Conservation (phyloP, 2,888 invertebrate genomes). For the Calliscelio sp. region DNA sequence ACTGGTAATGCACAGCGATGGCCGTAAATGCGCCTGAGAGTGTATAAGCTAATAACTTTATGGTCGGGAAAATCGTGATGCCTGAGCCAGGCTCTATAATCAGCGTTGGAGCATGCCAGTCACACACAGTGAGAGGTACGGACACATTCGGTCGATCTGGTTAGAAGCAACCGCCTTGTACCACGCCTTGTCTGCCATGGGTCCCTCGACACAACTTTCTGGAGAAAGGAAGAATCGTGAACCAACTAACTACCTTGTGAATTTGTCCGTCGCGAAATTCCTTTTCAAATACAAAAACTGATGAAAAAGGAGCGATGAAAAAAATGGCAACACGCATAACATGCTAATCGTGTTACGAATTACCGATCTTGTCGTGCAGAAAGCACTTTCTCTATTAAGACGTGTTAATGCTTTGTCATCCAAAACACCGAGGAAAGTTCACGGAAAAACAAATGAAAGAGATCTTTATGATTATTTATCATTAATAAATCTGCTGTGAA, state of each 20-base stretch:
- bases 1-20: slow-evolving; percentile 43
- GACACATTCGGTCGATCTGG: slow-evolving; percentile 79
- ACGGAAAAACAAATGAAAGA: slow-evolving; percentile 23
- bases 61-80: slow-evolving; percentile 83
- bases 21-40: slow-evolving; percentile 58
- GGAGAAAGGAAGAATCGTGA: slow-evolving; percentile 81
- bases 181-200: slow-evolving; percentile 79
- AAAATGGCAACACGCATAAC: slow-evolving; percentile 34
- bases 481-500: slow-evolving; percentile 6
- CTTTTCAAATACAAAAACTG: slow-evolving; percentile 28
- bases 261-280: slow-evolving; percentile 54
- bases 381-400: slow-evolving; percentile 55
- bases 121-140: slow-evolving; percentile 82
- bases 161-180: slow-evolving; percentile 75
- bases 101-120: slow-evolving; percentile 80
- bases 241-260: slow-evolving; percentile 54
- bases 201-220: slow-evolving; percentile 75
- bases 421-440: slow-evolving; percentile 47
- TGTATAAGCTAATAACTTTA: slow-evolving; percentile 80
- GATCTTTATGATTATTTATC: slow-evolving; percentile 30
- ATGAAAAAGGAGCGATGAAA: background rate
- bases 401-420: slow-evolving; percentile 62
- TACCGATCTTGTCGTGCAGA: slow-evolving; percentile 39
- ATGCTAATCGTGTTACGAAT: slow-evolving; percentile 32
- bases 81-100: slow-evolving; percentile 78